Conservation (phyloP, 2,113 vertebrate genomes). For the Oreochromis tanganicae region DNA sequence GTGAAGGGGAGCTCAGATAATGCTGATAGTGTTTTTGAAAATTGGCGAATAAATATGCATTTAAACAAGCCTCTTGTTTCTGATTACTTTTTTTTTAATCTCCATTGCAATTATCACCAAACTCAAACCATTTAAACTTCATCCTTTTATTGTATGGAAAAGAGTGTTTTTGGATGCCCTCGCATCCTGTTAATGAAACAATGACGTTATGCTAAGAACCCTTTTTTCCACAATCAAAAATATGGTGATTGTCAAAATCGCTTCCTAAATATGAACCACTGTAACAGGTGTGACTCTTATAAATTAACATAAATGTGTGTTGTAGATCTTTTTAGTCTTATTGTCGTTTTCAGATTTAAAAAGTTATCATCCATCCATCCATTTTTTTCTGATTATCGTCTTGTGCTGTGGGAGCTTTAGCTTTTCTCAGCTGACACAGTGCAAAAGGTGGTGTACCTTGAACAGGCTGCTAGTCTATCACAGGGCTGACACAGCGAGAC, state of each 20-base stretch:
- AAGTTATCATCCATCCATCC: neutral
- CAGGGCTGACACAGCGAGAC: neutral
- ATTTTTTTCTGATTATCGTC: neutral
- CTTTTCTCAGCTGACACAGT: neutral
- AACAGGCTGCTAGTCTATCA: neutral
- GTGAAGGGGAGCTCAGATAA: conserved; percentile 14
- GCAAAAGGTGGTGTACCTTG: neutral
- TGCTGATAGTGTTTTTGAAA: conserved; percentile 25
- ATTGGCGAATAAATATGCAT: conserved; percentile 37
- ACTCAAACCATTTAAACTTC: neutral
- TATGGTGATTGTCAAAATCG: neutral
- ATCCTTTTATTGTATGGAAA: neutral
- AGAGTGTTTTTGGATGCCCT: neutral
- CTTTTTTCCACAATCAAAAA: neutral
- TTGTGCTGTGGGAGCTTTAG: neutral
- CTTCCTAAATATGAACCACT: neutral
- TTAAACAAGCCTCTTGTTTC: conserved; percentile 24
- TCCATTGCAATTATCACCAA: neutral
- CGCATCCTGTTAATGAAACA: neutral
- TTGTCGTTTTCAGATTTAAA: neutral
- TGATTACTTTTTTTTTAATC: neutral
- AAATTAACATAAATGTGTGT: neutral
- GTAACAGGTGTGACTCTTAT: neutral
- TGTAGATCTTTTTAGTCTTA: neutral
- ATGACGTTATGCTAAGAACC: neutral